Base-by-base conservation (phyloP, 1,140 invertebrate species). In the Drosophila fuyamai region DNA sequence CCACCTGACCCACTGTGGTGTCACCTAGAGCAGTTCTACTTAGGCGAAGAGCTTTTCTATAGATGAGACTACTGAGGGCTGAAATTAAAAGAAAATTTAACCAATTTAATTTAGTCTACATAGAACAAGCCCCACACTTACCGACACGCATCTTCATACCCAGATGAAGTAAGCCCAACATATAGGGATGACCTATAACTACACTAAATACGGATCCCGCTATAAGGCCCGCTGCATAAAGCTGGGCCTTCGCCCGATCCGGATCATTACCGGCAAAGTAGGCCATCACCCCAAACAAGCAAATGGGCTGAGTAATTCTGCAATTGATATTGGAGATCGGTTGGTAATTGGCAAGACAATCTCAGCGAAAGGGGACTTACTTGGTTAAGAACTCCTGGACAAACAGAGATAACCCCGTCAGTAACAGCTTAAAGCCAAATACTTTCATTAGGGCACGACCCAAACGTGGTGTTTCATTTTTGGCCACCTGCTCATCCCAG, bases 1-100 rank as follows among this genome's bases (percentile, higher is more conserved):
- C 89, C 48, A 98, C 95, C 93, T 98, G 97, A 0, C 97, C 97
- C 3, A 95, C 94, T 7, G 97, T 96, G 1, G 96, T 96, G 72
- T 96, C 94, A 0, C 95, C 95, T 23, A 98, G 77, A 0, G 97
- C 95, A 0, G 94, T 94, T 56, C 93, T 93, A 67, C 94, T 96
- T 2, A 96, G 81, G 8, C 93, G 93, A 5, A 96, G 90, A 0
- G 95, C 54, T 90, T 96, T 96, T 77, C 95, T 92, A 78, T 96
- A 96, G 36, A 96, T 93, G n/a, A 96, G 79, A 3, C 95, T 95
- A 60, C 95, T 96, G 5, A 94, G 92, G 0, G 95, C 95, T 75
- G n/a, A 0, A 74, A 51, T 2, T 1, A 8, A 1, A 5, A 32
- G 2, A 41, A 2, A 10, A 5, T 38, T n/a, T n/a, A 14, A 54